These are phyloP conservation scores for Neomicropteryx cornuta DNA, from an alignment of 1,140 invertebrate species.

Conservation along the genomic window DNA sequence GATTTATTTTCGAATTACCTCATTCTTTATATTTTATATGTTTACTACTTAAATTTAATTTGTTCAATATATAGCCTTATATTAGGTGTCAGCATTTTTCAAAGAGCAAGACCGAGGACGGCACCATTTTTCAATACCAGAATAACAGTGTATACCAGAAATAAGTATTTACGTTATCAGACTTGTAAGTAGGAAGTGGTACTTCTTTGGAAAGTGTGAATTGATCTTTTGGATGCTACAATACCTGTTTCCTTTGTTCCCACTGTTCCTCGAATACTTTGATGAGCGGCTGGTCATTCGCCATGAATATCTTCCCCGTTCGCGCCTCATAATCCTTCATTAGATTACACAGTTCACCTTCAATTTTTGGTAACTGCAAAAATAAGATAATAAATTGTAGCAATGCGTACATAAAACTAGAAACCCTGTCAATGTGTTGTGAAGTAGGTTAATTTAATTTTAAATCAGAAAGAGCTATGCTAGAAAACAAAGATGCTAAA, in stretches of 20 bases:
- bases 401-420: slow-evolving; percentile 6
- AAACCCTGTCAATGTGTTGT: not conserved
- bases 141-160: no score
- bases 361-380: slow-evolving; percentile 51
- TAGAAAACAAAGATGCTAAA: slow-evolving; percentile 12
- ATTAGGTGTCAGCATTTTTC: no score
- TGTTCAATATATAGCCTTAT: no score
- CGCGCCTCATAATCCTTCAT: slow-evolving; percentile 41
- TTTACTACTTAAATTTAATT: no score
- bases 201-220: no score
- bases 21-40: no score
- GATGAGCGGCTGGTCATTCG: slow-evolving; percentile 45
- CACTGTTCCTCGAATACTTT: slow-evolving; percentile 43
- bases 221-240: no score
- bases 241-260: slow-evolving; percentile 38
- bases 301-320: slow-evolving; percentile 40
- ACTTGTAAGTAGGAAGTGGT: no score
- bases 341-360: slow-evolving; percentile 44
- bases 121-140: no score
- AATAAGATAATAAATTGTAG: slow-evolving; percentile 6
- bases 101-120: no score
- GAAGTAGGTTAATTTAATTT: slow-evolving; percentile 11
- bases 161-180: no score
- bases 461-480: slow-evolving; percentile 8
- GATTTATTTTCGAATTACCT: no score